A percentile compares a stretch with the other conserved stretches of the same genome.
Conservation (phyloP, 2,797 vertebrate species). For the Cheirogaleus major region DNA sequence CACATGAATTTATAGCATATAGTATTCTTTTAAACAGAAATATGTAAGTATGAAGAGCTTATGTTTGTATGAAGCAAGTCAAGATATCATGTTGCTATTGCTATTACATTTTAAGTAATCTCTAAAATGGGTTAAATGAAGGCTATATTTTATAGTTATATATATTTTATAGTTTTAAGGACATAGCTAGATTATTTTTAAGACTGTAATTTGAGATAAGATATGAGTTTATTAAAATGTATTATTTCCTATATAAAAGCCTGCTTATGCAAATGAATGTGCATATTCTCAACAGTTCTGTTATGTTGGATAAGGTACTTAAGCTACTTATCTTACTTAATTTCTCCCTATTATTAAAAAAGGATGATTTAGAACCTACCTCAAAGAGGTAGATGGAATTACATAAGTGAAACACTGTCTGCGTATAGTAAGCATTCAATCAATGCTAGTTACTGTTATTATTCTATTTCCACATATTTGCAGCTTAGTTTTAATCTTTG, state of each 20-base stretch:
- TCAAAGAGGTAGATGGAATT: neutral
- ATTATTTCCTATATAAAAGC: conserved; percentile 47
- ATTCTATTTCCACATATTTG: neutral
- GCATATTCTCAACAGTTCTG: conserved; percentile 14
- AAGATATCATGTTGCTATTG: neutral
- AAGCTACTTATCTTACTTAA: conserved; percentile 31
- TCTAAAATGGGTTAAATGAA: conserved; percentile 2
- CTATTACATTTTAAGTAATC: conserved; percentile 25
- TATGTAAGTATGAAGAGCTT: neutral
- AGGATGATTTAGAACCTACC: neutral
- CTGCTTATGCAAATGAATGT: conserved; percentile 66
- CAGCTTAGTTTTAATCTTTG: neutral
- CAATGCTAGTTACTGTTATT: neutral
- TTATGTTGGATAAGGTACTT: neutral
- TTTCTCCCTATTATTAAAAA: neutral
- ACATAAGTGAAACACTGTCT: neutral
- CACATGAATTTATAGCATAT: neutral
- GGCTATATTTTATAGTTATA: neutral
- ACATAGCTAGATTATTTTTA: conserved; percentile 36
- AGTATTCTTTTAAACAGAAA: neutral
- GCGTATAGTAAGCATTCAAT: neutral
- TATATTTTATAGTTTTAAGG: conserved; percentile 11
- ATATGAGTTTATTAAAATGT: conserved; percentile 58
- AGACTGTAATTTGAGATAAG: conserved; percentile 12
- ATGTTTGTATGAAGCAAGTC: neutral